Evolutionary conservation across 2,797 vertebrate species (phyloP).

Genomic region (Vultur gryphus): DNA sequence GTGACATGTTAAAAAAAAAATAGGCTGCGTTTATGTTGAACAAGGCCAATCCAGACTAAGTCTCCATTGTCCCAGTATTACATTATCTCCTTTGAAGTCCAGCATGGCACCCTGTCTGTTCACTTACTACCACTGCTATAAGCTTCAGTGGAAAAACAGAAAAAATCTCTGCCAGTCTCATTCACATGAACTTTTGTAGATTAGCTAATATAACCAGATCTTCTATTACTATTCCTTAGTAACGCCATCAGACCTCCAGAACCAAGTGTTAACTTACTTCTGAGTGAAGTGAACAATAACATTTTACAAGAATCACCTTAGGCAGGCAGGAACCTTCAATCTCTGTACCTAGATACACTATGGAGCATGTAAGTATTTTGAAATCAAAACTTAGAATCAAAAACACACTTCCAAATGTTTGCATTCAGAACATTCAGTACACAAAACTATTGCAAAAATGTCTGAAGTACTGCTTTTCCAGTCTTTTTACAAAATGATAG

Average conservation of each 20-base stretch:
- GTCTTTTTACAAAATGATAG: neutral
- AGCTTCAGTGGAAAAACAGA: neutral
- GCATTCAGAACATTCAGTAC: neutral
- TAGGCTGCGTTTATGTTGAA: neutral
- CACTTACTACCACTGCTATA: neutral
- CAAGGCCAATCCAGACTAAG: neutral
- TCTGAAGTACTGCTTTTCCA: neutral
- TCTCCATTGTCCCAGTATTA: neutral
- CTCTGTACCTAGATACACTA: neutral
- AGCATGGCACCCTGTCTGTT: neutral
- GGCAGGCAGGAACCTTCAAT: neutral
- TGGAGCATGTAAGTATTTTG: neutral
- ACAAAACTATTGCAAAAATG: neutral
- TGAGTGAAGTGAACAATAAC: neutral
- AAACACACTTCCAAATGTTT: neutral
- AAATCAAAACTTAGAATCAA: neutral
- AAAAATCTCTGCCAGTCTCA: neutral
- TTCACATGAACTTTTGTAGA: neutral
- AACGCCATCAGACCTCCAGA: neutral
- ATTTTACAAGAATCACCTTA: neutral
- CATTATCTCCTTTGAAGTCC: neutral
- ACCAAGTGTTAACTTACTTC: neutral
- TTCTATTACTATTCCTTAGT: neutral
- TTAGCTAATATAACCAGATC: neutral
- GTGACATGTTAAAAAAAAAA: neutral